Percentiles rank a stretch among this genome's conserved stretches.
These are phyloP conservation scores for Acipenser ruthenus DNA, from an alignment of 2,797 vertebrate genomes.

Conservation along the genomic window DNA sequence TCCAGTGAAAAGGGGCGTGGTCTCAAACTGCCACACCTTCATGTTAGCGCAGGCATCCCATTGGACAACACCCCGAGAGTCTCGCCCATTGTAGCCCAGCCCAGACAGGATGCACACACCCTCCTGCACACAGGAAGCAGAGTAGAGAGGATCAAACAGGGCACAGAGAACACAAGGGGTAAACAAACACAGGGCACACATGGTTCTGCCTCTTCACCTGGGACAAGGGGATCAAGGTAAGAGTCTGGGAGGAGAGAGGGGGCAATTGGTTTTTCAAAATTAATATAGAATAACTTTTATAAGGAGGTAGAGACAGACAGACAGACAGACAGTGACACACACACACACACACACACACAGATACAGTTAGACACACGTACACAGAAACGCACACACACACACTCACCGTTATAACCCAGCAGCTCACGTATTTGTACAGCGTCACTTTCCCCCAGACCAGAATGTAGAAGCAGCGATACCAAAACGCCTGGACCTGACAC, in stretches of 20 bases:
- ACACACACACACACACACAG: no score
- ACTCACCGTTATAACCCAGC: slow-evolving; percentile 95
- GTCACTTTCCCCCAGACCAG: slow-evolving; percentile 86
- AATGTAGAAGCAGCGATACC: slow-evolving; percentile 89
- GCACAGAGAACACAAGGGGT: background rate
- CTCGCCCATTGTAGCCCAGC: slow-evolving; percentile 77
- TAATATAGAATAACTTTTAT: background rate
- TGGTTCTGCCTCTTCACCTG: no score
- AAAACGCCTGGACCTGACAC: slow-evolving; percentile 74
- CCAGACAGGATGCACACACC: slow-evolving; percentile 87
- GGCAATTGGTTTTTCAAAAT: background rate
- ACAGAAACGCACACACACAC: background rate
- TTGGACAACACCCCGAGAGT: slow-evolving; percentile 48
- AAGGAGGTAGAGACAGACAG: background rate
- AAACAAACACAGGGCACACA: no score
- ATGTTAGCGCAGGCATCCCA: slow-evolving; percentile 96
- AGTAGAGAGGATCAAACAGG: background rate
- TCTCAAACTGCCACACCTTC: slow-evolving; percentile 91
- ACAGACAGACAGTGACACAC: background rate
- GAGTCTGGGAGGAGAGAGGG: background rate
- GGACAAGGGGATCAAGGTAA: no score
- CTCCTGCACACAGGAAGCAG: slow-evolving; percentile 59
- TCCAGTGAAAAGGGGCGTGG: slow-evolving; percentile 83
- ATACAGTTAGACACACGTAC: background rate
- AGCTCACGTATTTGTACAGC: slow-evolving; percentile 94